A percentile compares a stretch with the other conserved stretches of the same genome.
Conservation (phyloP, 1,140 invertebrate species). For the Phymastichus coffea region DNA sequence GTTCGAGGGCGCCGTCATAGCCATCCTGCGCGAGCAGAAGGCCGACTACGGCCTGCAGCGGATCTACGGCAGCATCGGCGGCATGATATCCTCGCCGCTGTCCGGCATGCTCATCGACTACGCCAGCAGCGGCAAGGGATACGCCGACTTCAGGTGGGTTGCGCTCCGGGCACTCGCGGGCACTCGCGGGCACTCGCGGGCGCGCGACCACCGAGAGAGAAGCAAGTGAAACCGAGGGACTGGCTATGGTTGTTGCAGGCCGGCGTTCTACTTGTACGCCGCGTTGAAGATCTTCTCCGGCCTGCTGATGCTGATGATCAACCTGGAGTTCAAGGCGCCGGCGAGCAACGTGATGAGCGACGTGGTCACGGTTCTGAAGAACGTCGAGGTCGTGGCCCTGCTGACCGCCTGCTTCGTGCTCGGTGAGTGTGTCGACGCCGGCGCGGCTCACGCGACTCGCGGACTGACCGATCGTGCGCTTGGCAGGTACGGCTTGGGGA, state of each 20-base stretch:
- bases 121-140: slow-evolving; percentile 60
- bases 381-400: slow-evolving; percentile 72
- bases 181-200: neutral
- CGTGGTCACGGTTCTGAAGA: slow-evolving; percentile 69
- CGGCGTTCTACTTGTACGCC: slow-evolving; percentile 79
- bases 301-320: slow-evolving; percentile 70
- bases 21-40: slow-evolving; percentile 73
- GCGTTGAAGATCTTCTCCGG: slow-evolving; percentile 68
- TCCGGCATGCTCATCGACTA: slow-evolving; percentile 76
- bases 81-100: slow-evolving; percentile 77
- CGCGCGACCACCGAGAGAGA: neutral
- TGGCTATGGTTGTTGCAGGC: too few species aligned
- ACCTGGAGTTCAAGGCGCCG: slow-evolving; percentile 76
- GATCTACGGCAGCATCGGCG: slow-evolving; percentile 76
- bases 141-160: slow-evolving; percentile 72
- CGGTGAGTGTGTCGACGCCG: too few species aligned
- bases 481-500: slow-evolving; percentile 74
- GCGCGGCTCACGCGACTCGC: too few species aligned
- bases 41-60: slow-evolving; percentile 80
- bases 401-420: slow-evolving; percentile 73
- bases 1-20: slow-evolving; percentile 81
- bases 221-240: neutral
- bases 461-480: too few species aligned
- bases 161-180: too few species aligned
- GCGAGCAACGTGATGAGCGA: slow-evolving; percentile 71